A percentile compares a stretch with the other conserved stretches of the same genome.
Conservation (phyloP, 2,888 invertebrate genomes). For the Drosophila fungiperda region DNA sequence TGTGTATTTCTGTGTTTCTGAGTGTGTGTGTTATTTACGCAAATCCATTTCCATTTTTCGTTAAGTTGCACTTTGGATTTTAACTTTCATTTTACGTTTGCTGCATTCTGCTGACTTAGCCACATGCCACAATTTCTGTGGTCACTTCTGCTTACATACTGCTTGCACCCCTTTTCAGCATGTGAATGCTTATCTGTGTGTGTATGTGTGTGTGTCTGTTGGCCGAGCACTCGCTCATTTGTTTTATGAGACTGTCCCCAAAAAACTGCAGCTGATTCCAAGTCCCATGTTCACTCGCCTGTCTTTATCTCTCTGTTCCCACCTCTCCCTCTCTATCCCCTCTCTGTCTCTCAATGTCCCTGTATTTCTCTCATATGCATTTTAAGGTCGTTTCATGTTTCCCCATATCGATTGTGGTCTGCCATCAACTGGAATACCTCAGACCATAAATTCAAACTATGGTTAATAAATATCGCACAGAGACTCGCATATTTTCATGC, state of each 20-base stretch:
- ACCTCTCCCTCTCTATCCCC: background rate
- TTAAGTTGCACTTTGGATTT: conserved; percentile 22
- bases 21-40: conserved; percentile 26
- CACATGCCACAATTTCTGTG: conserved; percentile 36
- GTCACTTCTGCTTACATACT: conserved; percentile 7
- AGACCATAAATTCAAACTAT: background rate
- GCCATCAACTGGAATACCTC: conserved; percentile 1
- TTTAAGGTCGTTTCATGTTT: conserved; percentile 29
- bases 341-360: background rate
- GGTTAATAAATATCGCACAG: background rate
- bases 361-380: conserved; percentile 10
- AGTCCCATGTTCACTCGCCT: conserved; percentile 7
- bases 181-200: background rate
- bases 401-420: conserved; percentile 8
- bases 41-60: conserved; percentile 40
- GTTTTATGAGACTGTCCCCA: conserved; percentile 39
- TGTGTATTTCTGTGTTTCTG: background rate
- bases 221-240: conserved; percentile 32
- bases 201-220: conserved; percentile 19
- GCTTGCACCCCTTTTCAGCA: background rate
- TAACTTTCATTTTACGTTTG: conserved; percentile 38
- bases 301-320: background rate
- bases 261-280: conserved; percentile 39
- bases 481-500: background rate
- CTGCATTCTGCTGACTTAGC: conserved; percentile 22